A percentile compares a stretch with the other conserved stretches of the same genome.
Conservation (phyloP, 2,888 invertebrate species). For the Meloe dianella region DNA sequence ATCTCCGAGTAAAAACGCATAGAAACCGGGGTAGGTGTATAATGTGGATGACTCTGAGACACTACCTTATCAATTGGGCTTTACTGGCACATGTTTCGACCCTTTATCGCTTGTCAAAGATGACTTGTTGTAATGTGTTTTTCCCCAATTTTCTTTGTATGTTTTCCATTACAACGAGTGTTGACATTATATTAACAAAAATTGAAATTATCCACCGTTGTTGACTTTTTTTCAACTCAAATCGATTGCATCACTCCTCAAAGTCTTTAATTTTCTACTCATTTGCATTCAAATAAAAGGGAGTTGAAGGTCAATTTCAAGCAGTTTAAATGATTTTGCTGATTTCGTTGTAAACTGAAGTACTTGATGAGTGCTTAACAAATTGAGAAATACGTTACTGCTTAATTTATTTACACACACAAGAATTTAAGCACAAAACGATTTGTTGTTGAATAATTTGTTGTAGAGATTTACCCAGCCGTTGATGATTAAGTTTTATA, state of each 20-base stretch:
- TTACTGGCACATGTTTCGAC: too few species aligned
- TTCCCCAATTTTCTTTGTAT: neutral
- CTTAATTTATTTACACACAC: neutral
- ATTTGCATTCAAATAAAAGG: neutral
- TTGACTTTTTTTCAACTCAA: neutral
- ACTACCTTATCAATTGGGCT: too few species aligned
- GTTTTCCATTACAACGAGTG: neutral
- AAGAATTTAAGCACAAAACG: neutral
- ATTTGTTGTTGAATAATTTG: too few species aligned
- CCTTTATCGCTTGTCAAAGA: neutral
- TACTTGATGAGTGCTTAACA: neutral
- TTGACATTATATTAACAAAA: neutral
- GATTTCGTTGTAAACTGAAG: neutral
- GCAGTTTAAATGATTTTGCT: neutral
- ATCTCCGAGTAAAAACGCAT: too few species aligned
- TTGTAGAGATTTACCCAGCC: neutral
- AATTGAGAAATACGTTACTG: neutral
- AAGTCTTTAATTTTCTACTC: neutral
- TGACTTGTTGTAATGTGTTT: neutral
- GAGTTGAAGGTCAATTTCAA: neutral
- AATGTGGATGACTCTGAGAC: too few species aligned
- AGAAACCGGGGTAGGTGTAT: too few species aligned
- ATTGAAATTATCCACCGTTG: neutral
- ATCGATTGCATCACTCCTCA: neutral
- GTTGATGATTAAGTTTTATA: neutral